phyloP scores from a whole-genome alignment of 1,140 invertebrate genomes.

The Stratiolaelaps scimitus region DNA sequence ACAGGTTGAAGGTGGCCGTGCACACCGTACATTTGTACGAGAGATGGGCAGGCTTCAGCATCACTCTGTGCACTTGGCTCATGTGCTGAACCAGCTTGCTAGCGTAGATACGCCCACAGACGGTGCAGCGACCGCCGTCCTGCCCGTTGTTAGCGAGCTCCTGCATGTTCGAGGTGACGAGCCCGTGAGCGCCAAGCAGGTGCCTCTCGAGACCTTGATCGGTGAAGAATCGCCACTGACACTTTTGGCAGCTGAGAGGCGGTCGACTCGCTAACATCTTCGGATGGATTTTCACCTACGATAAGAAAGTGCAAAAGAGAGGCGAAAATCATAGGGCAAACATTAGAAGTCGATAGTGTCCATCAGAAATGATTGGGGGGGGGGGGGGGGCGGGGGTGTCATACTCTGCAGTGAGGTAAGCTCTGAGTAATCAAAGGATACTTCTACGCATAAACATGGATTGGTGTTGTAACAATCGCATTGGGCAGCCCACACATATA shows the following conservation, averaged over 20 bases:
- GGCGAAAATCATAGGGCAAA: background rate
- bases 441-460: too few species aligned
- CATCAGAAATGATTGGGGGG: too few species aligned
- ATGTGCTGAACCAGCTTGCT: constrained; percentile 83
- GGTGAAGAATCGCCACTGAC: constrained; percentile 72
- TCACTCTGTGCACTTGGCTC: constrained; percentile 74
- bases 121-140: constrained; percentile 79
- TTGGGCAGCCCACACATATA: too few species aligned
- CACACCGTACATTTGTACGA: constrained; percentile 90
- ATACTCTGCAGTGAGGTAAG: too few species aligned
- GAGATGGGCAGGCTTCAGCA: constrained; percentile 73
- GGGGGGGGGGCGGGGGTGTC: too few species aligned
- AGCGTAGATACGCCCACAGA: constrained; percentile 81
- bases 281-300: constrained; percentile 71
- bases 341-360: background rate
- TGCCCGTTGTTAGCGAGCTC: constrained; percentile 86
- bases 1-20: constrained; percentile 84
- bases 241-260: constrained; percentile 87
- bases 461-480: too few species aligned
- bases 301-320: constrained; percentile 14
- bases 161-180: constrained; percentile 89
- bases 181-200: constrained; percentile 75
- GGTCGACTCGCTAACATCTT: constrained; percentile 90
- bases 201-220: constrained; percentile 80
- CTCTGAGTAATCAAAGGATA: too few species aligned